Conservation (phyloP, 2,113 vertebrate species). For the Semicossyphus pulcher region DNA sequence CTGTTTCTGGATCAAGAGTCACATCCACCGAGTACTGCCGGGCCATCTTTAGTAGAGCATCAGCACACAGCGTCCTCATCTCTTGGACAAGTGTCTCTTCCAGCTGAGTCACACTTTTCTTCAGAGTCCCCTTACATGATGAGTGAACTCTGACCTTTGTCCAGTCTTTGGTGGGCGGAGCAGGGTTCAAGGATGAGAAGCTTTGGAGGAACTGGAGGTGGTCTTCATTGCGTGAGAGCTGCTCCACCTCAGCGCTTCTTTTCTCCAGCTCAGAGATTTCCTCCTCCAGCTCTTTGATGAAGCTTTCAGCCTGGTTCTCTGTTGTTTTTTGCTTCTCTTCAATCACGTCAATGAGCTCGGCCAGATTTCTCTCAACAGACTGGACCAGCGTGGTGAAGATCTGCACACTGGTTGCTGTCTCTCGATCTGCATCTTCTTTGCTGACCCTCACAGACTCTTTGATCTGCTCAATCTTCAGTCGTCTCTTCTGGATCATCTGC, state of each 20-base stretch:
- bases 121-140: neutral
- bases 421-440: neutral
- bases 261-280: constrained; percentile 10
- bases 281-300: constrained; percentile 16
- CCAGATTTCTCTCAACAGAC: neutral
- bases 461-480: constrained; percentile 1
- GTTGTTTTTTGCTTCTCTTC: neutral
- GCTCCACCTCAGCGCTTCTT: constrained; percentile 1
- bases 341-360: neutral
- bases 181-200: neutral
- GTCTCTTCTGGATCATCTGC: constrained; percentile 2
- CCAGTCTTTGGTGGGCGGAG: constrained; percentile 21
- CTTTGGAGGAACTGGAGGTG: constrained; percentile 5
- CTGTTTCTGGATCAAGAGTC: constrained; percentile 2
- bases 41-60: neutral
- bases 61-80: neutral
- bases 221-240: neutral
- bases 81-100: neutral
- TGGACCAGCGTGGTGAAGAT: neutral
- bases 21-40: constrained; percentile 1
- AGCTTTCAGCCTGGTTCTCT: constrained; percentile 9
- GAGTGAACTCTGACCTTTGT: neutral
- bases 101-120: constrained; percentile 3
- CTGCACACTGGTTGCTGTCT: neutral
- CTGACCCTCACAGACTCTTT: neutral